Evolutionary conservation across 2,888 invertebrate genomes (phyloP), one percentile per base, ranked within the genome.

Genomic region (Lacanobia wlatinum): DNA sequence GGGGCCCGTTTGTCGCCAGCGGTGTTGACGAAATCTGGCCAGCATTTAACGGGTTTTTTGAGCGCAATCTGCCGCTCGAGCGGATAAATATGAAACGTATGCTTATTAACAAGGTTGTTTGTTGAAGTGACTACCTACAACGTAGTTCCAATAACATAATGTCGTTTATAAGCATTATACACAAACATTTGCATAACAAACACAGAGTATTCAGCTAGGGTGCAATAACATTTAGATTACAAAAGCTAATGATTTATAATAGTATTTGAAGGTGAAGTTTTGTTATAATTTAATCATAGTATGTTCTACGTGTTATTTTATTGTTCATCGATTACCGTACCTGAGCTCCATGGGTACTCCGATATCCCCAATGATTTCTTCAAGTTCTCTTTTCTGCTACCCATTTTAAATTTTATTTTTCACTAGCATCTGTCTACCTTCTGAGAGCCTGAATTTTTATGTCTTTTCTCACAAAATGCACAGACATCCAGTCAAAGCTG

Each of bases 281-380:
- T 14, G 40, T 38, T 50, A 18, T 40, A 61, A 46, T 34, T 34
- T 6, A 34, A 34, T 55, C 10, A 14, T 52, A 48, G 52, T 62
- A 28, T 40, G 40, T 16, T 58, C 23, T 50, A 61, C 43, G 43
- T 28, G 55, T 69, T 50, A 61, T 14, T 52, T 73, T 67, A 56
- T 78, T 63, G 61, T 62, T 34, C 34, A 61, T 70, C 34, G 53
- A 69, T 43, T 52, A 70, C 43, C 84, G 60, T 88, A 94, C 94
- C 94, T 78, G 94, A 95, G 84, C 94, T 95, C 93, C 94, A 94
- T 4, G 93, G 93, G 71, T 94, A 94, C 79, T 93, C 93, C 2
- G 92, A 84, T 53, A 93, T 88, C 2, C 93, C 93, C 52, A 93
- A 84, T 34, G 90, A 84, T 84, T 91, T 93, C 78, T 93, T 94